A percentile compares a stretch with the other conserved stretches of the same genome.
phyloP scores from a whole-genome alignment of 2,113 vertebrate genomes.

The Protobothrops flavoviridis region DNA sequence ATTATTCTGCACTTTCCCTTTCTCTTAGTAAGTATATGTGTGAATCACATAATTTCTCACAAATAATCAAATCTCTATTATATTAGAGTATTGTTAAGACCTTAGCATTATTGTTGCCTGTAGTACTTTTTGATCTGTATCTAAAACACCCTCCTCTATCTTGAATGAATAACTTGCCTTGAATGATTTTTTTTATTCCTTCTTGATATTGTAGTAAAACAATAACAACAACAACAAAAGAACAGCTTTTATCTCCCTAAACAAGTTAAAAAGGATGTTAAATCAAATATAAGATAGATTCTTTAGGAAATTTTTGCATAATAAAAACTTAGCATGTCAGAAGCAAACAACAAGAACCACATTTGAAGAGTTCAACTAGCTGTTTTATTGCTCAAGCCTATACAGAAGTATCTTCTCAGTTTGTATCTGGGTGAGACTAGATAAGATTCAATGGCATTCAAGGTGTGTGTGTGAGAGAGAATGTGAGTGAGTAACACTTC shows the following conservation, averaged over 20 bases:
- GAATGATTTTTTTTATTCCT: background rate
- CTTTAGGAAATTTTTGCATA: background rate
- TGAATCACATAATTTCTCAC: background rate
- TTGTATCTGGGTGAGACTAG: no score
- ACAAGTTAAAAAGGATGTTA: background rate
- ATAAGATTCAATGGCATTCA: no score
- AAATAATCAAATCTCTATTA: background rate
- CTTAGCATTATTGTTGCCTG: background rate
- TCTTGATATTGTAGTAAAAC: slow-evolving; percentile 17
- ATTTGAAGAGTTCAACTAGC: no score
- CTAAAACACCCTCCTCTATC: background rate
- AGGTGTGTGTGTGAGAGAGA: no score
- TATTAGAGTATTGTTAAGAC: background rate
- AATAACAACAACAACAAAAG: background rate
- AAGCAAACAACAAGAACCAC: no score
- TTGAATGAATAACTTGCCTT: background rate
- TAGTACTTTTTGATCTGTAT: background rate
- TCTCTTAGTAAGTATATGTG: background rate
- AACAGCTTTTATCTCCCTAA: background rate
- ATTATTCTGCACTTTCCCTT: background rate
- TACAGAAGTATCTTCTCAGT: no score
- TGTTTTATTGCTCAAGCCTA: no score
- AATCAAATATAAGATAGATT: slow-evolving; percentile 7
- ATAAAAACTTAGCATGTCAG: background rate
- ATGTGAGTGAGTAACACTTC: no score